Evolutionary conservation across 2,113 vertebrate genomes (phyloP).

Genomic region (Hemibagrus wyckioides): DNA sequence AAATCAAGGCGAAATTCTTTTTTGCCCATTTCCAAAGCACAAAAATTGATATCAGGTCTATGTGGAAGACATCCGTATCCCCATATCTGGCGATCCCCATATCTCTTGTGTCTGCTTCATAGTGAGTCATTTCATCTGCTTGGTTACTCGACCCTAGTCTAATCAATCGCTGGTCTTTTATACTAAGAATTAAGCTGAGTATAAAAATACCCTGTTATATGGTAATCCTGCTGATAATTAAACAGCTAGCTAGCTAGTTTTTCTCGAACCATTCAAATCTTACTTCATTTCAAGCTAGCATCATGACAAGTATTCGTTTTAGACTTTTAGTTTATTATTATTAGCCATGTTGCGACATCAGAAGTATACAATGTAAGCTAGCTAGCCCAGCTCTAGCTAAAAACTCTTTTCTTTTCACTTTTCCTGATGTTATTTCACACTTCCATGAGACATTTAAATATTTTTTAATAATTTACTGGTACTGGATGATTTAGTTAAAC

Average conservation of each 20-base stretch:
- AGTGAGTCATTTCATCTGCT: neutral
- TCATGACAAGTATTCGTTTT: neutral
- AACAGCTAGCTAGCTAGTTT: neutral
- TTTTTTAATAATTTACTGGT: too few species aligned
- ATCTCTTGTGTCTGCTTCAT: neutral
- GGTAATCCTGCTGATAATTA: neutral
- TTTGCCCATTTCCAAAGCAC: neutral
- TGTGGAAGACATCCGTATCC: neutral
- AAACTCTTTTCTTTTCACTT: neutral
- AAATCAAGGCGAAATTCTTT: neutral
- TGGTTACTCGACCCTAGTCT: neutral
- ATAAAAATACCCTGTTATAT: neutral
- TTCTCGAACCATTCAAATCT: neutral
- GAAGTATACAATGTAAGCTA: neutral
- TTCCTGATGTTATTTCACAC: neutral
- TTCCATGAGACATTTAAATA: neutral
- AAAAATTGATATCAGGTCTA: neutral
- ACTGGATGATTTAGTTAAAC: neutral
- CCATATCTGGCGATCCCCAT: neutral
- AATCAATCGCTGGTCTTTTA: neutral
- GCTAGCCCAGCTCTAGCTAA: neutral
- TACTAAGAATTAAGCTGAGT: neutral
- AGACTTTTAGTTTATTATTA: neutral
- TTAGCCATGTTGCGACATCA: neutral
- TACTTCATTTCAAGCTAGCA: neutral